phyloP scores from a whole-genome alignment of 1,140 invertebrate genomes.

The Marisa cornuarietis region DNA sequence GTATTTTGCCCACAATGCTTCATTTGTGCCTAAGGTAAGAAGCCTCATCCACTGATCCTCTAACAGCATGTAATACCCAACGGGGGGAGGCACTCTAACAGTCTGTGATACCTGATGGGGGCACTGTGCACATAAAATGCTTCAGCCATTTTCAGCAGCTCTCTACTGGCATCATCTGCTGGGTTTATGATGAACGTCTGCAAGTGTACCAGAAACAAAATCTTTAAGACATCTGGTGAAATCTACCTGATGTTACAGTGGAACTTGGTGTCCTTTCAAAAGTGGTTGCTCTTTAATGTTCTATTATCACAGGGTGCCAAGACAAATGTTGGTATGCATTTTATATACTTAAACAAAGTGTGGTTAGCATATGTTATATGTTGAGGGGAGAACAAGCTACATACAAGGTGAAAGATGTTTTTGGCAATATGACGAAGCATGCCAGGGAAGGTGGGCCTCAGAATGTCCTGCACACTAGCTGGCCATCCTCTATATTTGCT shows the following conservation, averaged over 20 bases:
- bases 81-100: not conserved
- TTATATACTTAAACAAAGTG: not conserved
- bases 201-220: slow-evolving; percentile 44
- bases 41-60: too few species aligned
- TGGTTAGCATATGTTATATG: not conserved
- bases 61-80: too few species aligned
- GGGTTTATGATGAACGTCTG: slow-evolving; percentile 91
- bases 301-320: too few species aligned
- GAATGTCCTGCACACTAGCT: slow-evolving; percentile 84
- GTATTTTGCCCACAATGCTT: too few species aligned
- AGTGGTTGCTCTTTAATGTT: too few species aligned
- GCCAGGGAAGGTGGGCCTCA: slow-evolving; percentile 95
- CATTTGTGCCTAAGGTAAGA: too few species aligned
- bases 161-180: slow-evolving; percentile 73
- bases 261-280: too few species aligned
- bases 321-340: too few species aligned
- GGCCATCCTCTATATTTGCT: slow-evolving; percentile 88
- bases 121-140: slow-evolving; percentile 91
- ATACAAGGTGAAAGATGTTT: slow-evolving; percentile 93
- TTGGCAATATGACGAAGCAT: slow-evolving; percentile 91
- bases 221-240: not conserved
- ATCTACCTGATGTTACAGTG: not conserved
- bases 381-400: not conserved
- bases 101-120: slow-evolving; percentile 64
- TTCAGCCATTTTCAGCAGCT: slow-evolving; percentile 87